These are phyloP conservation scores for Bergia sp. DNA, from an alignment of 92 coral and sea anemone species.

Conservation along the genomic window DNA sequence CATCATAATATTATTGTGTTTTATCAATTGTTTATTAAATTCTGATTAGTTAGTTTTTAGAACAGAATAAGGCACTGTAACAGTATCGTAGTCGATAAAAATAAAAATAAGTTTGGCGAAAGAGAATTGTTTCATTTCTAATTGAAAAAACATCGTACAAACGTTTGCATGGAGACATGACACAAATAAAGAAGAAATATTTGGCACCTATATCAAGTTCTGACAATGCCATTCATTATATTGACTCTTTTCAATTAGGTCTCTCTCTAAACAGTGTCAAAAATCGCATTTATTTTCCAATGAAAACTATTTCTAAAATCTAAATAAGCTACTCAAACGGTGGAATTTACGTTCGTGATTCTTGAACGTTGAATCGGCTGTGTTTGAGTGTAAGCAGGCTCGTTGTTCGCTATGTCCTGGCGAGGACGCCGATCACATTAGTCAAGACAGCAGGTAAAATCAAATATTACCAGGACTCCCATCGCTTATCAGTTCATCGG, in stretches of 20 bases:
- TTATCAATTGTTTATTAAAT: neutral
- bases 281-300: neutral
- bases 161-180: too few relatives aligned
- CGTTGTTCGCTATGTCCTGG: too few relatives aligned
- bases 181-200: too few relatives aligned
- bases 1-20: slow-evolving; percentile 8
- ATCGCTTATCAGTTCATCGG: neutral
- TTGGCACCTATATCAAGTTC: neutral
- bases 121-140: too few relatives aligned
- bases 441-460: neutral
- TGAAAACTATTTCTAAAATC: neutral
- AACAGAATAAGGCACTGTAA: neutral
- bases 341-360: too few relatives aligned
- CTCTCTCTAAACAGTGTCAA: neutral
- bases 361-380: neutral
- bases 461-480: neutral
- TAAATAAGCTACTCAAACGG: too few relatives aligned
- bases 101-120: neutral
- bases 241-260: too few relatives aligned
- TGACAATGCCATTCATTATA: neutral
- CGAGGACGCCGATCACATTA: neutral
- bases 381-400: neutral
- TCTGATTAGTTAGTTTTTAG: neutral
- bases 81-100: neutral
- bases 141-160: too few relatives aligned